Conservation (phyloP, 2,797 vertebrate genomes). For the Peromyscus attwateri region DNA sequence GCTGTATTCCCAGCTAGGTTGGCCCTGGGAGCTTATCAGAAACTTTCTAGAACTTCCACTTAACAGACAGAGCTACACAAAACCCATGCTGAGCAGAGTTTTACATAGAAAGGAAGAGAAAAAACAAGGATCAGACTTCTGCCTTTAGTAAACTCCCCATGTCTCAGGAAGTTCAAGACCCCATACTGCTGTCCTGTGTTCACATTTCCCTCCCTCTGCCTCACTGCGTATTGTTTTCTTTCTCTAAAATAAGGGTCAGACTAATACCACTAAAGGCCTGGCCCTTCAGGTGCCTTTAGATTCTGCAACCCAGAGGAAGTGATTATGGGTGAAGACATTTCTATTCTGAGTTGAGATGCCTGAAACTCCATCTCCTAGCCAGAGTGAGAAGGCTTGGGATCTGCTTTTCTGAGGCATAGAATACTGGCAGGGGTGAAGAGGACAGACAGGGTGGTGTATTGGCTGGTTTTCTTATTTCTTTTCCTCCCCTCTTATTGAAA, state of each 20-base stretch:
- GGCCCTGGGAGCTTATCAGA: not conserved
- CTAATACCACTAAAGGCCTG: not conserved
- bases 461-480: not conserved
- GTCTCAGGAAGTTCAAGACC: not conserved
- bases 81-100: not conserved
- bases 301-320: not conserved
- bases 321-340: not conserved
- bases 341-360: not conserved
- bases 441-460: not conserved
- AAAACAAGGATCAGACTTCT: not conserved
- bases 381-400: not conserved
- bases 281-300: not conserved
- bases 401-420: not conserved
- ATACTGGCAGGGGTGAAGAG: not conserved
- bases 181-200: not conserved
- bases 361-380: not conserved
- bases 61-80: not conserved
- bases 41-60: conserved; percentile 32
- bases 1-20: not conserved
- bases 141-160: accelerated
- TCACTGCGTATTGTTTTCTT: not conserved
- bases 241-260: not conserved
- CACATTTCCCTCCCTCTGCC: not conserved
- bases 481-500: not conserved
- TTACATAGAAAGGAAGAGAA: not conserved